Evolutionary conservation across 2,113 vertebrate species (phyloP).

Genomic region (Callorhinus ursinus): DNA sequence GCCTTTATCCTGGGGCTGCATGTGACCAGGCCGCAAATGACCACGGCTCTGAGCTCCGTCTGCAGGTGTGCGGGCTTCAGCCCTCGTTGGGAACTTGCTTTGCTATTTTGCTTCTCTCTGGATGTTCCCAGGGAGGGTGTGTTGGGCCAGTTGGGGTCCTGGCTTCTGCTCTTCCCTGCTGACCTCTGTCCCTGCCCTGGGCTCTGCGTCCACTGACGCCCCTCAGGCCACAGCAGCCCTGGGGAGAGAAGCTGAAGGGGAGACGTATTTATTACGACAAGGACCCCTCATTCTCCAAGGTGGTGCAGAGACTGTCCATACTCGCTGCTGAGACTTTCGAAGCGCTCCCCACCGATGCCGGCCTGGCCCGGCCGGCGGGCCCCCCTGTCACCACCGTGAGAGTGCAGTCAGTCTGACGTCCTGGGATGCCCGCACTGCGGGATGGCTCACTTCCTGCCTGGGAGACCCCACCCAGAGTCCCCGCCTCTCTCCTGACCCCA

Average conservation of each 20-base stretch:
- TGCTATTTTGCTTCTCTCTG: not conserved
- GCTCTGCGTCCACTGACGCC: not conserved
- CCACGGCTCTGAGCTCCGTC: not conserved
- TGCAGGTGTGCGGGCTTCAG: not conserved
- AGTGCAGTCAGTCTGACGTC: no score
- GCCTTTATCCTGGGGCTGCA: not conserved
- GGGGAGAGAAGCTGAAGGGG: not conserved
- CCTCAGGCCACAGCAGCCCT: not conserved
- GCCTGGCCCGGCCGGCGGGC: not conserved
- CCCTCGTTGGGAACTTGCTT: not conserved
- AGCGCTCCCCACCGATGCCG: not conserved
- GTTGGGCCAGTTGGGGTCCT: not conserved
- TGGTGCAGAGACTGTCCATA: not conserved
- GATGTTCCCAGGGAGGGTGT: no score
- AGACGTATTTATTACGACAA: not conserved
- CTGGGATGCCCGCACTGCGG: not conserved
- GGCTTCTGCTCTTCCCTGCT: not conserved
- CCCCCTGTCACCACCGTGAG: fast-evolving
- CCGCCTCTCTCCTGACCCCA: no score
- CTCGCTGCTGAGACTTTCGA: not conserved
- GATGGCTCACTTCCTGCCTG: not conserved
- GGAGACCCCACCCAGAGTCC: no score
- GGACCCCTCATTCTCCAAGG: not conserved
- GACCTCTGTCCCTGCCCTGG: not conserved
- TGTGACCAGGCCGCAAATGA: no score